Base-by-base conservation (phyloP, 2,888 invertebrate genomes). In the Gerris lacustris region DNA sequence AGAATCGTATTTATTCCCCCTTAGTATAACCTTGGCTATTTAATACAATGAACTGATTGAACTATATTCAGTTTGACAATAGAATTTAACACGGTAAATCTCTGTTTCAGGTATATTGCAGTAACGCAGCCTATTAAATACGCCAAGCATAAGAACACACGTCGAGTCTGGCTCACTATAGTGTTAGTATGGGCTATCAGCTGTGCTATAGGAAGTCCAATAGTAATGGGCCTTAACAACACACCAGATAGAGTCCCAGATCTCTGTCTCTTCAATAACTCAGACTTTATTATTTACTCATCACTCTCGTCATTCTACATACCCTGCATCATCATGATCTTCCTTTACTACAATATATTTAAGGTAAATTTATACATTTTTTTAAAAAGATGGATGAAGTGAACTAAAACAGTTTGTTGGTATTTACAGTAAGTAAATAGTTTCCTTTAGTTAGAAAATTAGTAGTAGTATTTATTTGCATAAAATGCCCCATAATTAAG, bases 51-150 rank as follows among this genome's bases (percentile, higher is more conserved):
- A 31, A 31, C 31, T 31, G 31, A 31, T 31, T 31, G 31, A 31
- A 31, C 31, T 31, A 4, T 31, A 31, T 31, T 31, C 1, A 31
- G 31, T 31, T 31, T 31, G 1, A 31, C 1, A 31, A 31, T 31
- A 31, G 4, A 31, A 31, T 31, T 1, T 31, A 31, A 31, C 31
- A 1, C 31, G 4, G 31, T 31, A 2, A 31, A 31, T 31, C 31
- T 31, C 31, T 55, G 55, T 63, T 84, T 69, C 87, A 98, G 98
- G 86, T 99, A 96, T 82, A 96, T 98, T 78, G 99, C 99, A 75
- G 98, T 99, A 77, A 98, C 97, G 67, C 92, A 94, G 81, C 99
- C 99, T 78, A 97, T 99, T 81, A 95, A 97, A 82, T 99, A 99
- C 84, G 96, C 97, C 72, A 95, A 96, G 80, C 96, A 97, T 86